Conservation (phyloP, 2,888 invertebrate species). For the Tetragnatha montana region DNA sequence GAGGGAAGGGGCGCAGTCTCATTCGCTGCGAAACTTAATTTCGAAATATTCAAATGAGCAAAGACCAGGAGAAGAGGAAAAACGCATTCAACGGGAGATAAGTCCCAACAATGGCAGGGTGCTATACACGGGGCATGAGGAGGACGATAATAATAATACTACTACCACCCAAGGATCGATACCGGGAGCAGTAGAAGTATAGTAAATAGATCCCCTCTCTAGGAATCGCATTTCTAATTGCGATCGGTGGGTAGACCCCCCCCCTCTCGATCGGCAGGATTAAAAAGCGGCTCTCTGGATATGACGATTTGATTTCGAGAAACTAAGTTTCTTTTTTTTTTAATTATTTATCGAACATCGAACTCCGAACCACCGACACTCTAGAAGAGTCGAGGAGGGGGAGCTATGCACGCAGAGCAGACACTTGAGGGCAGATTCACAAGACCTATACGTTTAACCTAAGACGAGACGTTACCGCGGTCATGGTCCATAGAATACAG, state of each 20-base stretch:
- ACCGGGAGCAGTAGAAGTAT: no score
- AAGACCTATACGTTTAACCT: no score
- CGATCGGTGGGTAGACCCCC: not conserved
- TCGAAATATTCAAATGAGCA: conserved; percentile 69
- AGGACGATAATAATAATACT: no score
- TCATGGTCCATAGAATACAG: no score
- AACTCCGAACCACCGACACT: no score
- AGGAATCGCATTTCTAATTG: not conserved
- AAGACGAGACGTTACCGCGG: no score
- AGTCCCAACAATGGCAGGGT: conserved; percentile 49
- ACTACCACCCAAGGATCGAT: no score
- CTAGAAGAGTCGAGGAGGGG: no score
- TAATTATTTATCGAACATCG: not conserved
- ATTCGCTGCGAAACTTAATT: conserved; percentile 68
- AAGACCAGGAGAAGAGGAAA: conserved; percentile 40
- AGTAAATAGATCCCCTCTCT: not conserved
- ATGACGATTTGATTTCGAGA: not conserved
- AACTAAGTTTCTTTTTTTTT: not conserved
- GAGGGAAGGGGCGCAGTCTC: conserved; percentile 38
- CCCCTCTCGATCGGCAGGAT: not conserved
- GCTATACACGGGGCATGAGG: not conserved
- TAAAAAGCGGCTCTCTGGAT: not conserved
- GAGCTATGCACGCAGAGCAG: no score
- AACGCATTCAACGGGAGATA: conserved; percentile 49
- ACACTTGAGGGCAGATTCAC: no score